Base-by-base conservation (phyloP, 1,140 invertebrate genomes). In the Drosophila gunungcola region DNA sequence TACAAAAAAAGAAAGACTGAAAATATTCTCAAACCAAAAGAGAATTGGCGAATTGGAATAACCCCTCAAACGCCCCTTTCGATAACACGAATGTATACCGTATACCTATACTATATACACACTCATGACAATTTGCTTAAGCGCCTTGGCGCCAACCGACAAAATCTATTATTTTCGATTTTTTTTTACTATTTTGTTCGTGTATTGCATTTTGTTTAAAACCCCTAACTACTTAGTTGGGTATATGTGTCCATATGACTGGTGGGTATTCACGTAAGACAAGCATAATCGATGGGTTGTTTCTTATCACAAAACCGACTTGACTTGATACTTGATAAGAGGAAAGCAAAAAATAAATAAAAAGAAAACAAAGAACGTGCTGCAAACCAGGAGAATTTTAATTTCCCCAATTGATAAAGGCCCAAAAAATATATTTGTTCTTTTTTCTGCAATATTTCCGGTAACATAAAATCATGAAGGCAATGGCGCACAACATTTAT, bases 111-210 rank as follows among this genome's bases (percentile, higher is more conserved):
- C 25, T 32, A 21, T 43, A 13, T 27, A 38, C 21, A 43, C 27
- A 53, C 70, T 25, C 68, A 69, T 49, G 63, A 72, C 68, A 70
- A 64, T 74, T 74, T 45, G 70, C 60, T 55, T 75, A 75, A 75
- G 73, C 73, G 73, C 73, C 73, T 73, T 76, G 73, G 73, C 73
- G 73, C 73, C 73, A 76, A 76, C 53, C 75, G 73, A 67, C 52
- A 56, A 72, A 72, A 70, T 72, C 65, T 70, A 74, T 74, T 74
- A 74, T 58, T 48, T 73, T 60, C 55, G 10, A 38, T 74, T 62
- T 61, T 41, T 36, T 36, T 41, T 36, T 3, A 29, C 43, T 43
- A 38, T 62, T 62, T 39, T 46, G 12, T 49, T 46, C 36, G 21
- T 73, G 46, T 39, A 60, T 53, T 61, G 48, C 36, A 61, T 38